Conservation (phyloP, 2,888 invertebrate genomes). For the Pandemis cinnamomeana region DNA sequence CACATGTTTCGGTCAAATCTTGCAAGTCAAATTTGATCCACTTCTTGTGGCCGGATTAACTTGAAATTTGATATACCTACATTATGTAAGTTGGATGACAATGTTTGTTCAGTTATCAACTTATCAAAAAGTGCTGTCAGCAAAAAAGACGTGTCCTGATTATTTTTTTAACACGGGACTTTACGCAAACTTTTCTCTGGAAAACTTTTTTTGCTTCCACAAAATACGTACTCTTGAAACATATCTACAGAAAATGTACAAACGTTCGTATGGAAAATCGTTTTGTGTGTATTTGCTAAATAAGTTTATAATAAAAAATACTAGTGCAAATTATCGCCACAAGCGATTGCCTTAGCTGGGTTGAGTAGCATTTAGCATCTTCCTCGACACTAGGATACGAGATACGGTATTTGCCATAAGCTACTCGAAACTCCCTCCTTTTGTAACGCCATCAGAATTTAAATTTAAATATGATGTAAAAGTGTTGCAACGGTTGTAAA, state of each 20-base stretch:
- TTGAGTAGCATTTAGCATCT: conserved; percentile 21
- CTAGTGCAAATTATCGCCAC: conserved; percentile 29
- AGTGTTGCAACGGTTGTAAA: conserved; percentile 8
- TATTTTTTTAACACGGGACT: not conserved
- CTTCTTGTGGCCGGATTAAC: too few species aligned
- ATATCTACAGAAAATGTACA: conserved; percentile 28
- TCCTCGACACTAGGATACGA: conserved; percentile 10
- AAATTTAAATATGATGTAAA: not conserved
- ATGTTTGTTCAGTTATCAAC: too few species aligned
- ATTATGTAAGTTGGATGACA: too few species aligned
- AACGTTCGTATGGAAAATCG: conserved; percentile 6
- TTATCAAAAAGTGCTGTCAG: too few species aligned
- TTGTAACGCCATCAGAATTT: conserved; percentile 4
- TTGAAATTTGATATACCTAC: too few species aligned
- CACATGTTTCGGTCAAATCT: too few species aligned
- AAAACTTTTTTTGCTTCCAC: conserved; percentile 6
- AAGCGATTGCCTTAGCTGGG: conserved; percentile 29
- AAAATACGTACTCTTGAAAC: conserved; percentile 25
- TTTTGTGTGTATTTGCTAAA: not conserved
- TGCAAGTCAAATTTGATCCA: too few species aligned
- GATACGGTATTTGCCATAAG: conserved; percentile 10
- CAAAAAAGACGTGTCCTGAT: conserved; percentile 4
- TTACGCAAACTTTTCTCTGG: not conserved
- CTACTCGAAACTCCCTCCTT: conserved; percentile 2
- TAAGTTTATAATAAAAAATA: conserved; percentile 22